Conservation (phyloP, 1,140 invertebrate species). For the Drosophila pectinifera region DNA sequence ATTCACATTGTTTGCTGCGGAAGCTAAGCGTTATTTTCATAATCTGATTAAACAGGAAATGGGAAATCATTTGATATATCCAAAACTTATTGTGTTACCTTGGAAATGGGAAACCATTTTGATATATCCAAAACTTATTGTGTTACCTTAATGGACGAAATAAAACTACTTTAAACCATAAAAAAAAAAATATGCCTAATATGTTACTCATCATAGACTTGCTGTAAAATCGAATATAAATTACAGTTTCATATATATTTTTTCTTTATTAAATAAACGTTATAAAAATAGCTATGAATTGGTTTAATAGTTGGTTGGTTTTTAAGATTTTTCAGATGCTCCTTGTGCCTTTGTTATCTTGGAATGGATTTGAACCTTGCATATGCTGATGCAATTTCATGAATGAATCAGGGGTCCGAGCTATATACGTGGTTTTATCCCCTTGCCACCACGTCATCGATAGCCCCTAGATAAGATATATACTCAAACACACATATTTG, state of each 20-base stretch:
- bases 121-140: neutral
- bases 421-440: constrained; percentile 16
- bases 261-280: constrained; percentile 3
- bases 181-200: neutral
- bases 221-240: constrained; percentile 21
- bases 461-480: constrained; percentile 20
- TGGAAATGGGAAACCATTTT: neutral
- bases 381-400: constrained; percentile 11
- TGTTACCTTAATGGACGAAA: neutral
- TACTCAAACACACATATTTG: neutral
- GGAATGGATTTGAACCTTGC: neutral
- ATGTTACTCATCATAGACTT: neutral
- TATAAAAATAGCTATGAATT: neutral
- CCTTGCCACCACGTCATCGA: constrained; percentile 20
- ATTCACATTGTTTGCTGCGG: constrained; percentile 2
- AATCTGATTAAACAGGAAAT: too few species aligned
- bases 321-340: neutral
- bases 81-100: neutral
- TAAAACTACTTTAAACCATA: constrained; percentile 1
- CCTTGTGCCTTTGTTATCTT: neutral
- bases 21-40: constrained; percentile 5
- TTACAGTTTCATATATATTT: neutral
- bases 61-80: neutral
- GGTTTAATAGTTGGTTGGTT: neutral
- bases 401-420: constrained; percentile 1